Evolutionary conservation across 1,140 invertebrate species (phyloP), one percentile per base, ranked within the genome.

Genomic region (Sycophaga agraensis): DNA sequence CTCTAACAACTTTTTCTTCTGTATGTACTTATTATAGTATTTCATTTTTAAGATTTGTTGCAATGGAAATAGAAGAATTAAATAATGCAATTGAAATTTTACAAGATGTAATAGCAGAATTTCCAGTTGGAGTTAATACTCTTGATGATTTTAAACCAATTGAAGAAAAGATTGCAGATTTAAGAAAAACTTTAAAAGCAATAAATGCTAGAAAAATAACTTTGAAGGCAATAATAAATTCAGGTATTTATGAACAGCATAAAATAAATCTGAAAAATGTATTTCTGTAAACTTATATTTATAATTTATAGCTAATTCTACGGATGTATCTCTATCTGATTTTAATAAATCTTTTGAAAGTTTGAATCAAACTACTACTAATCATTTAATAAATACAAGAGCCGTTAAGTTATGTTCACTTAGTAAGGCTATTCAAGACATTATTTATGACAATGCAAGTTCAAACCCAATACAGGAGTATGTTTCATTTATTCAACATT

Each of bases 81-180:
- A 26, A 56, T 12, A 2, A 24, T n/a, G 67, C 65, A 28, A 7
- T 63, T 1, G 21, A 43, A 1, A 17, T 7, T 0, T 42, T 74
- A 8, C 24, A 59, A 2, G 17, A 48, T 8, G 64, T 34, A 39
- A 37, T 75, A 2, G 45, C 40, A 2, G 31, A 68, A 45, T 76
- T 74, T 60, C 67, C 70, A n/a, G 24, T 73, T 42, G 73, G 69
- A 39, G 73, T 68, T 8, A 37, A 69, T 11, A 67, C 67, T 12
- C 16, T 67, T 6, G 58, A 75, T 40, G 75, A 75, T 61, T 71
- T 65, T 5, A 72, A 66, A 31, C 67, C 76, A 4, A 31, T 67
- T 2, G 66, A 75, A 24, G 71, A 75, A 35, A 74, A 68, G 61
- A 73, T 78, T 22, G 17, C 6, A 34, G 39, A 59, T 21, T 31